These are phyloP conservation scores for Genyomyrus donnyi DNA, from an alignment of 2,113 vertebrate species.

Conservation along the genomic window DNA sequence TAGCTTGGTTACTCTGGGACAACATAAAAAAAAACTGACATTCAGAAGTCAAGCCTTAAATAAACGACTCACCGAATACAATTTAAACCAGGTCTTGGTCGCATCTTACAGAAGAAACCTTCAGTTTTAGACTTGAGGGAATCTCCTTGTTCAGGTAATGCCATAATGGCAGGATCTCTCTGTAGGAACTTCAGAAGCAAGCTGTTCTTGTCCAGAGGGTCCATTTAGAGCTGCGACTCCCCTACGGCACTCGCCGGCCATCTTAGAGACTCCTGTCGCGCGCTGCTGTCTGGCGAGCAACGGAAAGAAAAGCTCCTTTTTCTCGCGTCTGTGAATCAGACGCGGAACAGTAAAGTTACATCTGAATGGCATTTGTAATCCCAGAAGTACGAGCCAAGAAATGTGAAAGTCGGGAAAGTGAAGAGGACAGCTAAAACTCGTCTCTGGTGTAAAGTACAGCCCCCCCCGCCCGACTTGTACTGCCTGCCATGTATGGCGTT, in stretches of 20 bases:
- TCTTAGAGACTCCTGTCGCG: not conserved
- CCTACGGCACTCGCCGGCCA: not conserved
- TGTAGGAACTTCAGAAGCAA: not conserved
- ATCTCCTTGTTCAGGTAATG: not conserved
- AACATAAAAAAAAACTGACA: not conserved
- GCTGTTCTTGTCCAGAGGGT: conserved; percentile 4
- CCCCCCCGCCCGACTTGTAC: no score
- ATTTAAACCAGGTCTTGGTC: not conserved
- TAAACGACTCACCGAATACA: not conserved
- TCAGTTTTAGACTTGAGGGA: not conserved
- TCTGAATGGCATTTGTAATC: not conserved
- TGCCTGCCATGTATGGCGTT: not conserved
- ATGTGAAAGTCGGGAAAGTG: not conserved
- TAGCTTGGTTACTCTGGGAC: not conserved
- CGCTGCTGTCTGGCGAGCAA: not conserved
- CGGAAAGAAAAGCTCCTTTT: not conserved
- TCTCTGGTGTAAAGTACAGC: not conserved
- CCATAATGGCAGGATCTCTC: not conserved
- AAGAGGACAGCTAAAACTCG: not conserved
- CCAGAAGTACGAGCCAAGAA: not conserved
- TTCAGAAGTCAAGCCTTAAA: not conserved
- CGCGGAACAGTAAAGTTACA: not conserved
- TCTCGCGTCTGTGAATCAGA: not conserved
- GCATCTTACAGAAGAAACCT: not conserved
- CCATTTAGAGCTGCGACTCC: not conserved